These are phyloP conservation scores for Hydropsyche betteni DNA, from an alignment of 2,888 invertebrate genomes.

Conservation along the genomic window DNA sequence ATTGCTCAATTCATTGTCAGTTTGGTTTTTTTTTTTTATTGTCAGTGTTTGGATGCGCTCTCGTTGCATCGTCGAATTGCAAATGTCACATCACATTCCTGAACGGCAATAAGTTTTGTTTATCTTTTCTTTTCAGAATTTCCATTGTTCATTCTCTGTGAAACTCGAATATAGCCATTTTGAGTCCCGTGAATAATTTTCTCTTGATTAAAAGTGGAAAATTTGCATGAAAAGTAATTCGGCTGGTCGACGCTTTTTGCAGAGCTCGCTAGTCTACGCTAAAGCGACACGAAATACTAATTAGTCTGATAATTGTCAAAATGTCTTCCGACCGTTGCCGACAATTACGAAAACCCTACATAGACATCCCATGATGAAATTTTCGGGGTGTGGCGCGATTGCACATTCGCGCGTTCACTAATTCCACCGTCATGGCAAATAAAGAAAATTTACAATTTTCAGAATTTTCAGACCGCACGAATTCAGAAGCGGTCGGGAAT, in stretches of 20 bases:
- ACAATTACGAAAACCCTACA: not conserved
- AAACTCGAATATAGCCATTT: not conserved
- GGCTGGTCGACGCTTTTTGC: too few species aligned
- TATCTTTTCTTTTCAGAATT: not conserved
- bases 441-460: too few species aligned
- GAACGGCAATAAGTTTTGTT: not conserved
- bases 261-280: not conserved
- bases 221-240: not conserved
- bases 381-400: not conserved
- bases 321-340: conserved; percentile 1
- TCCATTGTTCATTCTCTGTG: not conserved
- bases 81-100: not conserved
- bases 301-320: conserved; percentile 19
- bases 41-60: not conserved
- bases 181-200: not conserved
- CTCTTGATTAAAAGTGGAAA: conserved; percentile 7
- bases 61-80: not conserved
- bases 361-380: not conserved
- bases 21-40: conserved; percentile 4
- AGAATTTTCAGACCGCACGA: too few species aligned
- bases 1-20: not conserved
- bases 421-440: too few species aligned
- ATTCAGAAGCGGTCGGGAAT: too few species aligned
- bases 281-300: conserved; percentile 21
- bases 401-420: not conserved